Evolutionary conservation across 2,888 invertebrate species (phyloP).

Genomic region (Graphium colonna): DNA sequence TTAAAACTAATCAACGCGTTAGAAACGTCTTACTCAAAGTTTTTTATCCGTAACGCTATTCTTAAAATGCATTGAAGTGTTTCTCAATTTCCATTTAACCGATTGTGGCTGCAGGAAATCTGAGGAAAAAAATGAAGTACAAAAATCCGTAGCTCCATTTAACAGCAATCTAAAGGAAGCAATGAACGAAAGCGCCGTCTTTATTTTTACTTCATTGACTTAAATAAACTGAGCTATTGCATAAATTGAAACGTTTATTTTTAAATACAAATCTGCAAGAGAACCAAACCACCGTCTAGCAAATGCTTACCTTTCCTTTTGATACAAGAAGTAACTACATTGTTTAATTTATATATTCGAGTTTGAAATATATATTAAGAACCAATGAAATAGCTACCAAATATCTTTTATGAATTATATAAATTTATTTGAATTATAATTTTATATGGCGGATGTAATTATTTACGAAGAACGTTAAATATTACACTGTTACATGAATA

Average conservation of each 20-base stretch:
- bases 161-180: constrained; percentile 19
- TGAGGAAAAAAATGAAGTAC: constrained; percentile 7
- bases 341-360: too few species aligned
- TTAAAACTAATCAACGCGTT: neutral
- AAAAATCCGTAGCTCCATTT: constrained; percentile 19
- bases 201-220: constrained; percentile 37
- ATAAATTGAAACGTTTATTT: constrained; percentile 44
- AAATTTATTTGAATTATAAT: too few species aligned
- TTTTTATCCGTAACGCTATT: constrained; percentile 1
- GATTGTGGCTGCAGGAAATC: constrained; percentile 15
- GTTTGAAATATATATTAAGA: too few species aligned
- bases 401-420: too few species aligned
- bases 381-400: too few species aligned
- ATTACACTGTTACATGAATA: too few species aligned
- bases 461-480: too few species aligned
- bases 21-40: neutral
- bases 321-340: neutral
- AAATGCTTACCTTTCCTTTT: neutral
- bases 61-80: constrained; percentile 22
- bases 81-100: constrained; percentile 22
- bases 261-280: constrained; percentile 28
- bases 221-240: constrained; percentile 47
- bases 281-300: neutral
- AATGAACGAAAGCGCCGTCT: constrained; percentile 12
- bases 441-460: too few species aligned